Conservation (phyloP, 2,113 vertebrate species). For the Rhinoderma darwinii region DNA sequence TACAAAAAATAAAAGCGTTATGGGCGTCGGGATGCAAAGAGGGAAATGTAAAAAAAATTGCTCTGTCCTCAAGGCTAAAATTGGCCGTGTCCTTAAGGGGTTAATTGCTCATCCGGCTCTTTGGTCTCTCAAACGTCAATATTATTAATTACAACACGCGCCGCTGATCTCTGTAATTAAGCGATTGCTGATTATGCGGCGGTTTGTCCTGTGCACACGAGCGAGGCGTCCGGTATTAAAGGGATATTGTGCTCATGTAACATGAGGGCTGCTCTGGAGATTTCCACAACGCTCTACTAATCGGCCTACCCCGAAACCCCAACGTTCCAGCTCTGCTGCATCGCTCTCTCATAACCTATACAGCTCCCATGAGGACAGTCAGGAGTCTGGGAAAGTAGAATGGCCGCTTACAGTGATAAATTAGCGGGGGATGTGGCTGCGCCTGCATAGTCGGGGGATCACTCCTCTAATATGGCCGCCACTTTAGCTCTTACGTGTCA, state of each 20-base stretch:
- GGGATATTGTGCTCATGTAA: not conserved
- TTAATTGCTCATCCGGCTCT: not conserved
- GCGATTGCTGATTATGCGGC: too few relatives aligned
- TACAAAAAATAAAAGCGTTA: too few relatives aligned
- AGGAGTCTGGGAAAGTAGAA: too few relatives aligned
- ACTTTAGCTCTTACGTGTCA: too few relatives aligned
- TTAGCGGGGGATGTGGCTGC: too few relatives aligned
- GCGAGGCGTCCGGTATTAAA: not conserved
- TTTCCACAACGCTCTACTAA: not conserved
- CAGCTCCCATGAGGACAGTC: too few relatives aligned
- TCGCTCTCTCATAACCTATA: not conserved
- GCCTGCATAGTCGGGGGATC: too few relatives aligned
- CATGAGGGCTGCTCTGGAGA: not conserved
- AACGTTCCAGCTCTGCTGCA: not conserved
- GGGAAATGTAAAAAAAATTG: too few relatives aligned
- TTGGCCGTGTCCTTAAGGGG: not conserved
- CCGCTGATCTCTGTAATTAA: not conserved
- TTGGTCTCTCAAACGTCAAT: not conserved
- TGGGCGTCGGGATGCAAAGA: too few relatives aligned
- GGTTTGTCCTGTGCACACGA: not conserved
- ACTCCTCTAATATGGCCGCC: too few relatives aligned
- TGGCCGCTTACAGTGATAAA: too few relatives aligned
- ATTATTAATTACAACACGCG: not conserved
- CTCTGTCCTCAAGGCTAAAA: too few relatives aligned
- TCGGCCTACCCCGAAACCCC: not conserved